phyloP scores from a whole-genome alignment of 2,888 invertebrate genomes.

The Eugnorisma glareosa region DNA sequence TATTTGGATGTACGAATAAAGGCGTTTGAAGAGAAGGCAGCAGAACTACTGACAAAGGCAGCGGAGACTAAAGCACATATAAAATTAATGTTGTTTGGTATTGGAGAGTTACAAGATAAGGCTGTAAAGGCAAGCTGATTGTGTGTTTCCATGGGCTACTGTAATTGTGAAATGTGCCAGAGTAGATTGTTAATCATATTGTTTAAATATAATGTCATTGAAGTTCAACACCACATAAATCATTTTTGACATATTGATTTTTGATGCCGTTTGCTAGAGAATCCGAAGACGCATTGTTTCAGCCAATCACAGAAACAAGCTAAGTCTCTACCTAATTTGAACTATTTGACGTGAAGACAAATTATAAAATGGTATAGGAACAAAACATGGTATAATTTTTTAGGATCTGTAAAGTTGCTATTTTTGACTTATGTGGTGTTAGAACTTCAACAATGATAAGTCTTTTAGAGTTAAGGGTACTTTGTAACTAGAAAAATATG shows the following conservation, averaged over 20 bases:
- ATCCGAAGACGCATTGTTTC: too few relatives aligned
- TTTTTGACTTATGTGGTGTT: too few relatives aligned
- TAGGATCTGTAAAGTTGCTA: too few relatives aligned
- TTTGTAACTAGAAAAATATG: background rate
- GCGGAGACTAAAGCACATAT: slow-evolving; percentile 94
- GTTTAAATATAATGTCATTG: background rate
- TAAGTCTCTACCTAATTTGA: too few relatives aligned
- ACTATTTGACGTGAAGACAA: too few relatives aligned
- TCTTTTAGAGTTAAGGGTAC: background rate
- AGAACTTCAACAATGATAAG: too few relatives aligned
- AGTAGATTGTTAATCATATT: background rate
- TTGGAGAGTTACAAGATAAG: slow-evolving; percentile 90
- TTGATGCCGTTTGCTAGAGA: too few relatives aligned
- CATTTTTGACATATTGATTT: too few relatives aligned
- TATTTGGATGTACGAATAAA: slow-evolving; percentile 93
- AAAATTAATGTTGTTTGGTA: slow-evolving; percentile 93
- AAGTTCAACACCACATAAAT: too few relatives aligned
- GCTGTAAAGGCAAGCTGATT: slow-evolving; percentile 50
- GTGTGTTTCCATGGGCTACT: background rate
- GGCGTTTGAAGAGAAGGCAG: slow-evolving; percentile 91
- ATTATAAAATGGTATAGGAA: too few relatives aligned
- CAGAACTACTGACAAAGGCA: slow-evolving; percentile 92
- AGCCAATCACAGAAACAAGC: too few relatives aligned
- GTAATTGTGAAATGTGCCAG: slow-evolving; percentile 12
- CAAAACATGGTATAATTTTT: too few relatives aligned